Base-by-base conservation (phyloP, 2,888 invertebrate species). In the Hesperia comma region DNA sequence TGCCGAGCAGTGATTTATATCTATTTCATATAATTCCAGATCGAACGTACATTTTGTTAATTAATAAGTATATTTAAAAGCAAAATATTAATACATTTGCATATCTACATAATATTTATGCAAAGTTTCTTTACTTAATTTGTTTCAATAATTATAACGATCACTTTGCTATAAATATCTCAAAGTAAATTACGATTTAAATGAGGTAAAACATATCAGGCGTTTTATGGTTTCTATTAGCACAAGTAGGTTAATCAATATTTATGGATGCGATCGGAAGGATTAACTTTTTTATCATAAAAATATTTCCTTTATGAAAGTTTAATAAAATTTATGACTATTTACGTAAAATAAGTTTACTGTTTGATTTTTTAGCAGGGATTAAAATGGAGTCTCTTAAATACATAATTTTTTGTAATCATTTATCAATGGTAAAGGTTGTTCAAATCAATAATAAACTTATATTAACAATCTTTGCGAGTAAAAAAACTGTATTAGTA, bases 141-240 rank as follows among this genome's bases (percentile, higher is more conserved):
- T 73, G 70, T 69, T 68, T 64, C 63, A 70, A 72, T 72, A 72
- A 74, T 71, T 72, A 75, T 72, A 69, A 71, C 69, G 57, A 21
- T n/a, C 21, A 70, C 53, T 68, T 66, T 67, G 63, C 69, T 73
- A 71, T 77, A 76, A 75, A 75, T 71, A 74, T 72, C 72, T 73
- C 73, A 61, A 67, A 64, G 67, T 69, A 71, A 73, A 72, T 72
- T 70, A 73, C 60, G 43, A 46, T 46, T 46, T 46, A 17, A 56
- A 64, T 32, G 33, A 53, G 19, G 58, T 41, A 19, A 64, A 64
- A 53, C 64, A 64, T 51, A 64, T 53, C 41, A 64, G 41, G 14
- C n/a, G n/a, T 58, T 51, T 51, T 53, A 57, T 57, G 19, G 53
- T 60, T 17, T 58, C 12, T 49, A 64, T 58, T 51, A 51, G 40